A percentile compares a stretch with the other conserved stretches of the same genome.
These are phyloP conservation scores for Pomatostomus ruficeps DNA, from an alignment of 2,113 vertebrate species.

Conservation along the genomic window DNA sequence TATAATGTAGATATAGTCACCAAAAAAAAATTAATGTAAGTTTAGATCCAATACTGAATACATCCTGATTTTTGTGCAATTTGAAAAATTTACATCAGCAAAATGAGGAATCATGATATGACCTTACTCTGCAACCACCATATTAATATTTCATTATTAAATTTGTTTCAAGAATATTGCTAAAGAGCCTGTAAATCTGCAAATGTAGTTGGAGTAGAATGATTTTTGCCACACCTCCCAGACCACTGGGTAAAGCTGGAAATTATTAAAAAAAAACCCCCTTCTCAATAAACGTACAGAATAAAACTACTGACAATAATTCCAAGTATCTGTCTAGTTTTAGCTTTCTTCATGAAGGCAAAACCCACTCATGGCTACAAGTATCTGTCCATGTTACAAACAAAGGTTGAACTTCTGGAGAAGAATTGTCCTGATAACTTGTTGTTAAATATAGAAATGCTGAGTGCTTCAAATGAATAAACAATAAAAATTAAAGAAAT, in stretches of 20 bases:
- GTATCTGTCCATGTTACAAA: not conserved
- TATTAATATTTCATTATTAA: not conserved
- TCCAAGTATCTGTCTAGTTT: not conserved
- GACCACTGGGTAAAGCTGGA: not conserved
- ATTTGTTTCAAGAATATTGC: not conserved
- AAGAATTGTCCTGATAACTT: not conserved
- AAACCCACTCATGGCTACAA: not conserved
- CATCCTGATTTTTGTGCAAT: not conserved
- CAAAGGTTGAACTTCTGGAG: not conserved
- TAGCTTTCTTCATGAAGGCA: not conserved
- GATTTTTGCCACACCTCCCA: not conserved
- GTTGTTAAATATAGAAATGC: not conserved
- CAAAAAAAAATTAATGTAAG: not conserved
- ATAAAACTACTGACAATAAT: not conserved
- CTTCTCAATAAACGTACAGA: not conserved
- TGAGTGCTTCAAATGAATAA: not conserved
- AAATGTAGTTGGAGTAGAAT: not conserved
- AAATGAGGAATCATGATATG: not conserved
- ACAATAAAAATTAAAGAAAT: not conserved
- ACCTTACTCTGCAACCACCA: not conserved
- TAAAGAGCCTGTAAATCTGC: not conserved
- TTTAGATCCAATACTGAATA: not conserved
- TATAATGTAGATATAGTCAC: not conserved
- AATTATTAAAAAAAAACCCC: not conserved
- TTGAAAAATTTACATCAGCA: not conserved